Evolutionary conservation across 2,888 invertebrate genomes (phyloP).

Genomic region (Ophraella communa): DNA sequence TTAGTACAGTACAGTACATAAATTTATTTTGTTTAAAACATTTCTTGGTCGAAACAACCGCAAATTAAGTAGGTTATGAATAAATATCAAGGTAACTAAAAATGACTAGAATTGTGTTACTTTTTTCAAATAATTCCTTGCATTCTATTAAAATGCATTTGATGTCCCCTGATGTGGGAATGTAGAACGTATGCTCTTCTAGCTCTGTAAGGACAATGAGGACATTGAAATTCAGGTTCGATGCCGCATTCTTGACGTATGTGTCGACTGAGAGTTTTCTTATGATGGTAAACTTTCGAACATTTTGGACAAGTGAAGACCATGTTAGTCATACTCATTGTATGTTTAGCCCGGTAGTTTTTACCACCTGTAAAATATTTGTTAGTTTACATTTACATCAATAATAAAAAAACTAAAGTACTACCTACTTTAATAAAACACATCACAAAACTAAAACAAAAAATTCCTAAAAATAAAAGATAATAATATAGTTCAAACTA

Average conservation of each 20-base stretch:
- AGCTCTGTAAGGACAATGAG: constrained; percentile 76
- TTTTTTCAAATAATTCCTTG: constrained; percentile 25
- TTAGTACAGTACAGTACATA: too few species aligned
- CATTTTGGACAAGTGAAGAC: constrained; percentile 58
- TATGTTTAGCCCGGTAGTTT: constrained; percentile 17
- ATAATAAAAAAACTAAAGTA: not conserved
- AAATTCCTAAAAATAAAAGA: not conserved
- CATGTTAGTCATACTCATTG: constrained; percentile 1
- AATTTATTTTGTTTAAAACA: too few species aligned
- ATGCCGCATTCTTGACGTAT: constrained; percentile 62
- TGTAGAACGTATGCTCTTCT: constrained; percentile 63
- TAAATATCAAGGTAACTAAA: not conserved
- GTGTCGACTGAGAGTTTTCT: constrained; percentile 62
- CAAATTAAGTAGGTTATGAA: too few species aligned
- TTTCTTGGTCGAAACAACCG: too few species aligned
- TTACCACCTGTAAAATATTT: constrained; percentile 10
- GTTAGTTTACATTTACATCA: not conserved
- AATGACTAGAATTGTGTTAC: constrained; percentile 16
- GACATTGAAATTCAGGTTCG: constrained; percentile 77
- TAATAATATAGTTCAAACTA: too few species aligned
- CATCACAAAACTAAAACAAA: not conserved
- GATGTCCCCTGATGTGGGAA: constrained; percentile 54
- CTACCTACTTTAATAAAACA: not conserved
- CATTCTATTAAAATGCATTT: constrained; percentile 41
- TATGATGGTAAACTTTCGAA: constrained; percentile 61